A percentile compares a stretch with the other conserved stretches of the same genome.
Evolutionary conservation across 2,113 vertebrate genomes (phyloP).

Genomic region (Psophia crepitans): DNA sequence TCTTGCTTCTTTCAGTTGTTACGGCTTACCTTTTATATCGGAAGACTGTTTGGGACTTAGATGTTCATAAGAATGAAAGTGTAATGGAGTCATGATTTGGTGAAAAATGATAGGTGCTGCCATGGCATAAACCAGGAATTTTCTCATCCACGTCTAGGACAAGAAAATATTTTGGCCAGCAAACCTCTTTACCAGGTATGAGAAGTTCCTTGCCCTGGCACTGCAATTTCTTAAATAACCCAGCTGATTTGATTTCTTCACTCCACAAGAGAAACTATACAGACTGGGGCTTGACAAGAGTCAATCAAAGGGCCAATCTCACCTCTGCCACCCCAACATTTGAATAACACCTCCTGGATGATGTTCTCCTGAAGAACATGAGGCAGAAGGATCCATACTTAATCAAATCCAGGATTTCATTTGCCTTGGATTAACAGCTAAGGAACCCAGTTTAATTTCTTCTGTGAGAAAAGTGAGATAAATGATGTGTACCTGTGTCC

Average conservation of each 20-base stretch:
- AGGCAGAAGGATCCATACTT: not conserved
- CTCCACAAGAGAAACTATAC: not conserved
- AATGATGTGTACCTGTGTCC: not conserved
- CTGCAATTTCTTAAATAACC: not conserved
- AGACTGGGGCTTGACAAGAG: not conserved
- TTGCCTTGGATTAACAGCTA: slow-evolving; percentile 25
- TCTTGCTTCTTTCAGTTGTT: not conserved
- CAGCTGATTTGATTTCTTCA: not conserved
- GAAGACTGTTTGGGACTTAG: not conserved
- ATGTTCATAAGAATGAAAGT: not conserved
- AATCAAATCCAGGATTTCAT: slow-evolving; percentile 17
- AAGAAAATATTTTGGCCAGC: not conserved
- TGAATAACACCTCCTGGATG: not conserved
- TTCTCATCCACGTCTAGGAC: not conserved
- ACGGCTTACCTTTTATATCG: not conserved
- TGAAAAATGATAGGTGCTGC: not conserved
- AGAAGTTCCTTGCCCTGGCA: not conserved
- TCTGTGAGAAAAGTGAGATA: slow-evolving; percentile 53
- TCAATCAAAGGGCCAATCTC: not conserved
- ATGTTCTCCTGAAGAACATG: not conserved
- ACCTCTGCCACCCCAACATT: not conserved
- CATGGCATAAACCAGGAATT: not conserved
- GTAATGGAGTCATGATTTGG: not conserved
- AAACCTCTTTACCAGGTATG: not conserved
- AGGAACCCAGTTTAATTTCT: slow-evolving; percentile 53